These are phyloP conservation scores for Priocnemis perturbator DNA, from an alignment of 2,888 invertebrate species.

Conservation along the genomic window DNA sequence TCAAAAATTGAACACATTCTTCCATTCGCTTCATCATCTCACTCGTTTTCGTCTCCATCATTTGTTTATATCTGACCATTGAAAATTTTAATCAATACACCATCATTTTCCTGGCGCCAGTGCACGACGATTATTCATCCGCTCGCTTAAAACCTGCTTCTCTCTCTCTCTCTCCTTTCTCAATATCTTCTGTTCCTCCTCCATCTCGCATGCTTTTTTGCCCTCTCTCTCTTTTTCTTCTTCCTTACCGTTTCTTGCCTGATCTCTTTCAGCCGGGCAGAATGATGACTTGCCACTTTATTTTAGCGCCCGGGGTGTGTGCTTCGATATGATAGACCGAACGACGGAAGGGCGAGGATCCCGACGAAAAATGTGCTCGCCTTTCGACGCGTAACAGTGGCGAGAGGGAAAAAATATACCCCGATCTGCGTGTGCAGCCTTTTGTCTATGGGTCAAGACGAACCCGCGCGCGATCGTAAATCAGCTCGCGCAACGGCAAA, in stretches of 20 bases:
- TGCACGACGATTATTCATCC: no score
- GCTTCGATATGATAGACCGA: constrained; percentile 16
- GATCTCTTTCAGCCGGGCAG: constrained; percentile 1
- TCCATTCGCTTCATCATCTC: no score
- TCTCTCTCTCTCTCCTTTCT: background rate
- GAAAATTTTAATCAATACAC: no score
- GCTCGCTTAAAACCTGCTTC: background rate
- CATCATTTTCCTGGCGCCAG: no score
- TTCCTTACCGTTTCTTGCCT: background rate
- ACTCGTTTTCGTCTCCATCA: no score
- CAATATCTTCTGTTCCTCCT: background rate
- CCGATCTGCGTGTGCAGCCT: no score
- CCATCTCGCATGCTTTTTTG: background rate
- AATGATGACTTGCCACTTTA: constrained; percentile 48
- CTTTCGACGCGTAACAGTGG: constrained; percentile 34
- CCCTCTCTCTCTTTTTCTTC: background rate
- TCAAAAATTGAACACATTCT: no score
- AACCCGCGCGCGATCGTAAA: constrained; percentile 41
- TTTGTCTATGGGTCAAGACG: no score
- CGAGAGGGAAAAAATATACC: constrained; percentile 25
- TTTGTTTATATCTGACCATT: no score
- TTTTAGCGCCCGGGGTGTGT: constrained; percentile 2
- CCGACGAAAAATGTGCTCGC: constrained; percentile 47
- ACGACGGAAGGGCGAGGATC: constrained; percentile 21
- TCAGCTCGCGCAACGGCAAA: constrained; percentile 43